Percentiles rank a stretch among this genome's conserved stretches.
phyloP scores from a whole-genome alignment of 2,797 vertebrate genomes.

The Eptatretus atami region DNA sequence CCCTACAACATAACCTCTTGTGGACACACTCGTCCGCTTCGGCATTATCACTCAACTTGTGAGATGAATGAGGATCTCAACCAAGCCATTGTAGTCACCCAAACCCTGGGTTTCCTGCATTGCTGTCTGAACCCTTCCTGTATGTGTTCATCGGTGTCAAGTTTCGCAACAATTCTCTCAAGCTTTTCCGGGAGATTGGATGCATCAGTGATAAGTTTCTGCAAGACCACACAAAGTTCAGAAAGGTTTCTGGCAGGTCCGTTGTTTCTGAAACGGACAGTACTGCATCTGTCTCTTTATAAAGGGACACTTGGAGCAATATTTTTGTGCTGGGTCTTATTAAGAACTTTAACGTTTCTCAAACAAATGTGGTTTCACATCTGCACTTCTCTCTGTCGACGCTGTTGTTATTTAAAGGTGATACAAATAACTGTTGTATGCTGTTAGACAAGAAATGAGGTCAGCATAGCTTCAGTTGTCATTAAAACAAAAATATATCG shows the following conservation, averaged over 20 bases:
- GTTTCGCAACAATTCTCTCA: slow-evolving; percentile 56
- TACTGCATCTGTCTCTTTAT: slow-evolving; percentile 53
- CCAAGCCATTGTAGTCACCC: slow-evolving; percentile 35
- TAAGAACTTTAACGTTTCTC: no score
- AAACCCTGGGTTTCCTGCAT: slow-evolving; percentile 45
- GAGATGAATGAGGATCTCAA: slow-evolving; percentile 23
- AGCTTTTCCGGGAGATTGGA: slow-evolving; percentile 46
- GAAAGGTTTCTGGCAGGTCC: slow-evolving; percentile 22
- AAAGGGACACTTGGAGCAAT: slow-evolving; percentile 8
- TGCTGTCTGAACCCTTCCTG: slow-evolving; percentile 72
- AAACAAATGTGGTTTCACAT: no score
- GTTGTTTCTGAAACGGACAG: slow-evolving; percentile 38
- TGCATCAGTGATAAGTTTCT: slow-evolving; percentile 39
- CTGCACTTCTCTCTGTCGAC: no score
- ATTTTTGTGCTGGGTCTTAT: no score
- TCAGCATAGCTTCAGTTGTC: no score
- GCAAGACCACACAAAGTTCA: slow-evolving; percentile 18
- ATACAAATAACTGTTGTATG: no score
- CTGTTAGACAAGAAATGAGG: no score
- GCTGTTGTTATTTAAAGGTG: no score
- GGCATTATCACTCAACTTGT: slow-evolving; percentile 16
- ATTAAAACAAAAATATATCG: no score
- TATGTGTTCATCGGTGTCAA: slow-evolving; percentile 73
- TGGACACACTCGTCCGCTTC: slow-evolving; percentile 22
- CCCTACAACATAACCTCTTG: slow-evolving; percentile 53